Evolutionary conservation across 2,888 invertebrate genomes (phyloP).

Genomic region (Smittia sp.): DNA sequence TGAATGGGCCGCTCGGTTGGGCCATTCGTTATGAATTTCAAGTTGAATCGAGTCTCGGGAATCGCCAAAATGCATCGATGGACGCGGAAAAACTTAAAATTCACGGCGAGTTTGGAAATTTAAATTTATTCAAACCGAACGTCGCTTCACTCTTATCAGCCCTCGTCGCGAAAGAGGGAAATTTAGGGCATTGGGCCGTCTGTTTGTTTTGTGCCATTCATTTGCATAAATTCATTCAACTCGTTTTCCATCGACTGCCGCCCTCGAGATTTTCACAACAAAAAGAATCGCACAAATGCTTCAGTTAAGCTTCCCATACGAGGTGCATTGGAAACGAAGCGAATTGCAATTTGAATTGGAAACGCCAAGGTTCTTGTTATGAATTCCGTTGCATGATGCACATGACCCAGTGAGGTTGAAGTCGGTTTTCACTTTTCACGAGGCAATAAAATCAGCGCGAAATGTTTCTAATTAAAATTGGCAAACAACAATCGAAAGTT

Average conservation of each 20-base stretch:
- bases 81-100: constrained; percentile 14
- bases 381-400: constrained; percentile 8
- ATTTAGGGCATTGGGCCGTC: constrained; percentile 34
- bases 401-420: constrained; percentile 5
- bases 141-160: background rate
- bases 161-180: constrained; percentile 11
- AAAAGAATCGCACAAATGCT: background rate
- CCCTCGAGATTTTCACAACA: constrained; percentile 13
- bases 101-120: background rate
- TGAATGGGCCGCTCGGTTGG: background rate
- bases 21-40: constrained; percentile 11
- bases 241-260: too few species aligned
- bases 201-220: background rate
- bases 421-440: background rate
- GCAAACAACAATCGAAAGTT: constrained; percentile 12
- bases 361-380: constrained; percentile 2
- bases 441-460: background rate
- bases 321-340: background rate
- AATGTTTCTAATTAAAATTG: background rate
- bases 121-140: constrained; percentile 31
- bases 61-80: background rate
- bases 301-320: constrained; percentile 7
- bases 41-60: too few species aligned
- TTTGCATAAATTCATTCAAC: constrained; percentile 10
- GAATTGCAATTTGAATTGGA: background rate